Conservation (phyloP, 2,113 vertebrate genomes). For the Oreochromis aureus region DNA sequence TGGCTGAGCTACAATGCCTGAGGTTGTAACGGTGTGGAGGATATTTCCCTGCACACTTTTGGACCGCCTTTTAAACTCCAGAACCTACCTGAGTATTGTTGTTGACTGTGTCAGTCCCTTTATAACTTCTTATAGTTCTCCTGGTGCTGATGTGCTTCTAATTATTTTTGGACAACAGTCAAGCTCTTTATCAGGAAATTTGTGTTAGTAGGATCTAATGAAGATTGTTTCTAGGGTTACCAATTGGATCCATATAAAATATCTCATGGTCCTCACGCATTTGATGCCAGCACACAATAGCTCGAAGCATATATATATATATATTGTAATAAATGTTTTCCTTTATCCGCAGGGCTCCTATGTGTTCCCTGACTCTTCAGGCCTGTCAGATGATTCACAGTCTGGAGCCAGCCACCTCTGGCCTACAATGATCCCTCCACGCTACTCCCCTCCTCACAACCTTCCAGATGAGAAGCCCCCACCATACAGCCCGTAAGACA, state of each 20-base stretch:
- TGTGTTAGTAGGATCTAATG: not conserved
- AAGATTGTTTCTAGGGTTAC: not conserved
- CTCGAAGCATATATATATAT: not conserved
- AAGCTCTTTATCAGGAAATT: not conserved
- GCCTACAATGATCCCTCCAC: conserved; percentile 87
- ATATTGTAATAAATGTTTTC: not conserved
- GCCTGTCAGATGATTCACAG: conserved; percentile 88
- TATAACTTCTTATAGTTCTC: not conserved
- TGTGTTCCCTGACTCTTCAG: conserved; percentile 86
- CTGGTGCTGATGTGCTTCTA: not conserved
- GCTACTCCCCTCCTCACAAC: conserved; percentile 91
- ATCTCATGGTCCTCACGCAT: not conserved
- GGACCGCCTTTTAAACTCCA: not conserved
- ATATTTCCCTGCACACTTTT: not conserved
- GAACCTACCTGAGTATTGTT: not conserved
- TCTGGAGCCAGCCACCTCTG: conserved; percentile 91
- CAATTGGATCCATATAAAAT: not conserved
- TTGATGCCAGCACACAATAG: rapidly evolving
- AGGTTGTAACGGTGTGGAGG: not conserved
- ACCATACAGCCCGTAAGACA: conserved; percentile 86
- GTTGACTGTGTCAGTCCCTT: not conserved
- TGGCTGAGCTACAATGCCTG: not conserved
- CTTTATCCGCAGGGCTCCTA: conserved; percentile 63
- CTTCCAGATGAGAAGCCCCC: conserved; percentile 96
- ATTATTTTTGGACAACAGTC: not conserved